Base-by-base conservation (phyloP, 2,888 invertebrate genomes). In the Agonopterix arenella region DNA sequence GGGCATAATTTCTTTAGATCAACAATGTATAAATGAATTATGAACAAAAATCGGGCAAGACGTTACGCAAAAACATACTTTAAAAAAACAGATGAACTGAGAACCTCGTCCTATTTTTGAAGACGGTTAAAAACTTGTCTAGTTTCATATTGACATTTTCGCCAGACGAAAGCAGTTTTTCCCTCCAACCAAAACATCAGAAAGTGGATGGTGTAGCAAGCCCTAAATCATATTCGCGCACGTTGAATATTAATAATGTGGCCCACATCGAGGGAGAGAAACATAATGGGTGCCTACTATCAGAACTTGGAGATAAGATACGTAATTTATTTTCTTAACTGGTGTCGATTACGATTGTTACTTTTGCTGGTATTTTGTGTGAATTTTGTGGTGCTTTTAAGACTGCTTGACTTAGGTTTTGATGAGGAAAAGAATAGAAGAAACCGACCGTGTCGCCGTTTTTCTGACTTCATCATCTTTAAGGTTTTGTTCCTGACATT, bases 171-270 rank as follows among this genome's bases (percentile, higher is more conserved):
- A 48, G 51, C 46, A 43, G 54, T 60, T 53, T 45, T 13, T 45
- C 46, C 51, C 51, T 45, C 49, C 46, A 42, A 47, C 49, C 28
- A 28, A 51, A 48, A 49, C 52, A 54, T 51, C 50, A 56, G 53
- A 59, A 60, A 56, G 52, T 57, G 54, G 52, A 52, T 53, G 56
- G 58, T 54, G 60, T 60, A 58, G 60, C 58, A 55, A 58, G 61
- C 57, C 53, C 58, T 79, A 74, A 74, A 77, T 79, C 76, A 76
- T 79, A 70, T 76, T 71, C 66, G 58, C 74, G 67, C 75, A 68
- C 71, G 68, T 64, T 77, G 77, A 76, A 78, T 80, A 78, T 80
- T 78, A 76, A 80, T 74, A 75, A 73, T 68, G 64, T 56, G 66
- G 67, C 16, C 51, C 46, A 43, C 52, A 48, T 54, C 44, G 51